Evolutionary conservation across 2,113 vertebrate genomes (phyloP).

Genomic region (Emydocephalus ijimae): DNA sequence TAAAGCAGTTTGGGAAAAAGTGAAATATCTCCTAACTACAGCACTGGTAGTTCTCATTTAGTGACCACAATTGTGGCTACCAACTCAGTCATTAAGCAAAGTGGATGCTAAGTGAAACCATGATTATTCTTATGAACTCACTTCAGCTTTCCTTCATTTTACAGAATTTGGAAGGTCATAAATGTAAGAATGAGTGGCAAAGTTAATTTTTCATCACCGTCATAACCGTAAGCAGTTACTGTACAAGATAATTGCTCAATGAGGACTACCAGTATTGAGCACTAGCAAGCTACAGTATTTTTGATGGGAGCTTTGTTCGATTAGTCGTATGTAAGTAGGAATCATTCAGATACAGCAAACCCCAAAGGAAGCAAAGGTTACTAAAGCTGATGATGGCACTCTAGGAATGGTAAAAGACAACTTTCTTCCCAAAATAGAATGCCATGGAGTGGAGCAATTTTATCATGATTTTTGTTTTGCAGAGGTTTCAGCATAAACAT

Average conservation of each 20-base stretch:
- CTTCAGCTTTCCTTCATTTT: neutral
- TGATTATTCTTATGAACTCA: neutral
- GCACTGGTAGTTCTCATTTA: neutral
- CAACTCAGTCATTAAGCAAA: neutral
- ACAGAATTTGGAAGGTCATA: neutral
- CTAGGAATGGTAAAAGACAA: neutral
- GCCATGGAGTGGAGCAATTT: neutral
- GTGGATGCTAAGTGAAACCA: neutral
- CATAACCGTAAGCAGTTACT: neutral
- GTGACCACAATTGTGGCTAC: neutral
- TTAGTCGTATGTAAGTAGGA: neutral
- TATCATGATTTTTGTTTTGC: neutral
- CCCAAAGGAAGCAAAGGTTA: neutral
- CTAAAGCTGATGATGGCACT: neutral
- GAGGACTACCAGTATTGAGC: neutral
- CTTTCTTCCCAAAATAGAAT: neutral
- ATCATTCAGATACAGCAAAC: conserved; percentile 8
- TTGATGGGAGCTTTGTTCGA: neutral
- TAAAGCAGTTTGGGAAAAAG: neutral
- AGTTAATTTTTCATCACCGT: neutral
- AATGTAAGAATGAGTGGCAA: neutral
- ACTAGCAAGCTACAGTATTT: neutral
- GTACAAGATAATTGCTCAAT: neutral
- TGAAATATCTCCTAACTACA: accelerated
- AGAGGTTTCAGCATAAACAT: neutral